Conservation (phyloP, 2,888 invertebrate genomes). For the Drosophila barbarae region DNA sequence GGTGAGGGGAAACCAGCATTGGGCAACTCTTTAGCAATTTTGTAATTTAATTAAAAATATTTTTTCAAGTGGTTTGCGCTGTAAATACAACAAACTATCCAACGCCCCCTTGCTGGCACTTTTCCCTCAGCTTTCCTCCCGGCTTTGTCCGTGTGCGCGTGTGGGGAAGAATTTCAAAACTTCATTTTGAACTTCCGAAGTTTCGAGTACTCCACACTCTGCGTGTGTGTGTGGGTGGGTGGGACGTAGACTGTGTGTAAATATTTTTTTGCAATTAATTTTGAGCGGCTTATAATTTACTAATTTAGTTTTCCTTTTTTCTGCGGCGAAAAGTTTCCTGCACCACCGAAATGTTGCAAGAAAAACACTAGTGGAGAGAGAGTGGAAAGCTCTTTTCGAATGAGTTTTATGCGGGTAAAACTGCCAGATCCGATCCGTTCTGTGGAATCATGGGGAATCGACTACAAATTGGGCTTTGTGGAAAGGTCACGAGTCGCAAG, state of each 20-base stretch:
- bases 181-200: constrained; percentile 60
- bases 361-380: constrained; percentile 9
- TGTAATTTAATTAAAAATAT: constrained; percentile 76
- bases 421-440: constrained; percentile 2
- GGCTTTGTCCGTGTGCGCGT: constrained; percentile 32
- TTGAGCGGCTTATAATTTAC: constrained; percentile 76
- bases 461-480: constrained; percentile 14
- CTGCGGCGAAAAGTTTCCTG: constrained; percentile 30
- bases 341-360: constrained; percentile 63
- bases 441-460: constrained; percentile 12
- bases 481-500: constrained; percentile 4
- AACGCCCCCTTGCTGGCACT: constrained; percentile 28
- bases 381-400: constrained; percentile 31
- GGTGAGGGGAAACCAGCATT: constrained; percentile 27
- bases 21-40: constrained; percentile 72
- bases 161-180: constrained; percentile 68
- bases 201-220: constrained; percentile 50
- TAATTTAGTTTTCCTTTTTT: constrained; percentile 62
- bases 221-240: constrained; percentile 50
- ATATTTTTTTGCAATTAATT: constrained; percentile 76
- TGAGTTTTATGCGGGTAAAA: constrained; percentile 11
- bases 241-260: constrained; percentile 59
- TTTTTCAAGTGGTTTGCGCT: constrained; percentile 74
- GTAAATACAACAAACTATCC: constrained; percentile 73
- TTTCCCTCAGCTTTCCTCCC: constrained; percentile 17